Evolutionary conservation across 35 echinoderm and acorn worm genomes (phyloP).

Genomic region (Holothuria glaberrima): DNA sequence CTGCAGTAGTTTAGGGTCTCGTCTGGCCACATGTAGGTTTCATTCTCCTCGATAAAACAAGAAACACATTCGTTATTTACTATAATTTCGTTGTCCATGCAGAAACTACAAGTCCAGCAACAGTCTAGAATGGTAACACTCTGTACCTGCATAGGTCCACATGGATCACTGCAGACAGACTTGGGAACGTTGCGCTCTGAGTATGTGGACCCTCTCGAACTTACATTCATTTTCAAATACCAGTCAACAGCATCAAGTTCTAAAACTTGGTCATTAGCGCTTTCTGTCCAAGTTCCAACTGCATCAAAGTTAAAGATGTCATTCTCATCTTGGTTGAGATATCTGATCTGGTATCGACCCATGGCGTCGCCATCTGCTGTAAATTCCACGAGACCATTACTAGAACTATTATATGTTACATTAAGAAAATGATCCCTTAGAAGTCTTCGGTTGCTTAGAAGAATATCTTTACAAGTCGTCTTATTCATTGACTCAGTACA

Average conservation of each 20-base stretch:
- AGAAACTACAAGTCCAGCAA: slow-evolving; percentile 57
- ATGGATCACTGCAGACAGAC: slow-evolving; percentile 63
- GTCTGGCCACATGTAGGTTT: slow-evolving; percentile 54
- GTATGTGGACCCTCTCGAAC: background rate
- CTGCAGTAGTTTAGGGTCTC: background rate
- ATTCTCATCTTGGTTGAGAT: slow-evolving; percentile 27
- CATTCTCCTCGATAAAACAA: slow-evolving; percentile 3
- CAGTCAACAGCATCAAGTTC: slow-evolving; percentile 8
- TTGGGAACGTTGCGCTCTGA: slow-evolving; percentile 12
- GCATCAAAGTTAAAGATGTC: slow-evolving; percentile 24
- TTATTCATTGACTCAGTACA: background rate
- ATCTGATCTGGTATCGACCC: slow-evolving; percentile 40
- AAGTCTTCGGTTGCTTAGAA: background rate
- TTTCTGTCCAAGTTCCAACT: slow-evolving; percentile 57
- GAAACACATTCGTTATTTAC: slow-evolving; percentile 9
- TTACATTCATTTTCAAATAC: background rate
- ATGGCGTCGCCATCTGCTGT: slow-evolving; percentile 16
- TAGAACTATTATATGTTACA: slow-evolving; percentile 31
- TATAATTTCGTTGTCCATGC: slow-evolving; percentile 42
- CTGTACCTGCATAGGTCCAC: slow-evolving; percentile 14
- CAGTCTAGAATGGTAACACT: slow-evolving; percentile 3
- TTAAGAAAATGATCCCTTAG: slow-evolving; percentile 39
- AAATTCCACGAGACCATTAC: slow-evolving; percentile 49
- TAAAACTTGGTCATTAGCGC: background rate
- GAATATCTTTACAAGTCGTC: background rate